Evolutionary conservation across 2,888 invertebrate genomes (phyloP), one percentile per base, ranked within the genome.

Genomic region (Amphipoea oculea): DNA sequence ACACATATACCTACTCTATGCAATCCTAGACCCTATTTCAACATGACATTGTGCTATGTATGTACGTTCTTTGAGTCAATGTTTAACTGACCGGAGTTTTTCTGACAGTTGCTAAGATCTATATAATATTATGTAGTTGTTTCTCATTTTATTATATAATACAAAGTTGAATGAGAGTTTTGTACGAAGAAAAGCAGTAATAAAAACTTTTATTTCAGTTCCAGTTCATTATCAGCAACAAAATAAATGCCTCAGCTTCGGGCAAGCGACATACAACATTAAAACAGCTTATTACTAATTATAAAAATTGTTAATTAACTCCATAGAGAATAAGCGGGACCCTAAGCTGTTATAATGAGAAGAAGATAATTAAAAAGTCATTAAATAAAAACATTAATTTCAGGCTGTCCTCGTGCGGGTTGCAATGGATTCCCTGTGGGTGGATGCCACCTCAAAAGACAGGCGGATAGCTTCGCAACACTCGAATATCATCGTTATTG

Each of bases 351-450:
- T 76, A 85, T 85, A 85, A 83, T 78, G 81, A 81, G 76, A 79
- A 70, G 75, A 70, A 80, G 72, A 77, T 73, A 85, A 87, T 83
- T 87, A 82, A 80, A 79, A 82, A 86, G 71, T 81, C 72, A 86
- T 88, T 87, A 73, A 85, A 86, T 85, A 83, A 83, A 86, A 79
- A 81, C 78, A 85, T 86, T 89, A 78, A 87, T 95, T 95, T 86
- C 95, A 97, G 96, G 96, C 96, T 65, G 96, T 96, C 81, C 92
- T 96, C 84, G 96, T 97, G 75, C 94, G 97, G 72, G 95, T 94
- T 60, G 97, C 97, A 68, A 88, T 94, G 60, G 96, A 97, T 90
- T 96, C 96, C 42, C 90, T 96, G 63, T 95, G 95, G 95, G 88
- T 88, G 57, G 94, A 95, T 62, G 91, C 95, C 2, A 93, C 93